Evolutionary conservation across 2,888 invertebrate genomes (phyloP), one percentile per base, ranked within the genome.

Genomic region (Chydorus sphaericus): DNA sequence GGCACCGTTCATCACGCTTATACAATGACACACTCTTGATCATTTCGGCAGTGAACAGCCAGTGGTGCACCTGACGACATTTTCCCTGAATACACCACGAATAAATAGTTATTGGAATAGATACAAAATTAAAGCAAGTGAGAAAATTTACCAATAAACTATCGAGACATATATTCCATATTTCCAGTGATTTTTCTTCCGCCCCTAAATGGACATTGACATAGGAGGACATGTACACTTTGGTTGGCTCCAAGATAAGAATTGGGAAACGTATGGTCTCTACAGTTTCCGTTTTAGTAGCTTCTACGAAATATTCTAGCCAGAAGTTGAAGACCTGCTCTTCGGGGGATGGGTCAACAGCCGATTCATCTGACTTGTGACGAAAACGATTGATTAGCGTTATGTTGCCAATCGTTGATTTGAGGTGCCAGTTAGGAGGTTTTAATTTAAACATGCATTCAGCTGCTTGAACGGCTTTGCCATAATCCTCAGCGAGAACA

Each of bases 281-380:
- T 57, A 83, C 82, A 63, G 82, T 79, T 62, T 83, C 83, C 58
- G 78, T 76, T 67, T 86, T 87, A 29, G 87, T 90, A 11, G 94
- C 94, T 72, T 94, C 96, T 36, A 90, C 79, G 70, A 98, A 97
- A 72, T 91, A 97, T 66, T 98, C 97, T 81, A 94, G 89, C 97
- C 97, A 97, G 72, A 97, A 97, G 62, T 84, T 80, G 69, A 97
- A 96, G 1, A 91, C 78, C 72, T 89, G 83, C 68, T 90, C 86
- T 68, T 91, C 90, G 0, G 86, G 82, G 1, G 81, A 77, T 10
- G 75, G 74, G 62, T 79, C 77, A 11, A 53, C 36, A 10, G 33
- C 30, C 14, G 23, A 26, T 8, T 54, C 57, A 63, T 87, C 87
- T 59, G 77, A 77, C 64, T 82, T 83, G 68, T 84, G 87, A 54